phyloP scores from a whole-genome alignment of 1,140 invertebrate genomes.

The Platorchestia sp. region DNA sequence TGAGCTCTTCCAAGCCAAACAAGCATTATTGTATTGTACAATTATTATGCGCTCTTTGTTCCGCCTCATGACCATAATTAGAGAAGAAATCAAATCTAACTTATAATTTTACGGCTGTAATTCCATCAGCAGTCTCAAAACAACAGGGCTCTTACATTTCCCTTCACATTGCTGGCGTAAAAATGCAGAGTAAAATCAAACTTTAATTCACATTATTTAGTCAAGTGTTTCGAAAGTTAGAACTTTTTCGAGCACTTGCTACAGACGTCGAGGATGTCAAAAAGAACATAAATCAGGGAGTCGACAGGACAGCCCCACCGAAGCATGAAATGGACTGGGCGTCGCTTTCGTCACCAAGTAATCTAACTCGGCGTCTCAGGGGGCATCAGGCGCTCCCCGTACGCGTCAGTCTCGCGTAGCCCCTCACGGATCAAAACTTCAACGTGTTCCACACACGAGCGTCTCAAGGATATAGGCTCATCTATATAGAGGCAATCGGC shows the following conservation, averaged over 20 bases:
- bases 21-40: too few species aligned
- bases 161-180: not conserved
- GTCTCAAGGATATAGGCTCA: not conserved
- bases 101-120: too few species aligned
- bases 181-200: not conserved
- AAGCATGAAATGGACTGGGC: slow-evolving; percentile 43
- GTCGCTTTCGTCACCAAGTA: slow-evolving; percentile 27
- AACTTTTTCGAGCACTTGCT: not conserved
- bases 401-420: not conserved
- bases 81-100: too few species aligned
- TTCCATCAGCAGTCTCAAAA: too few species aligned
- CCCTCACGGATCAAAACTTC: not conserved
- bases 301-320: slow-evolving; percentile 9
- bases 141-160: too few species aligned
- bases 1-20: too few species aligned
- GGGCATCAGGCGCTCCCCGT: not conserved
- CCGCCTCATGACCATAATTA: too few species aligned
- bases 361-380: slow-evolving; percentile 42
- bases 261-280: not conserved
- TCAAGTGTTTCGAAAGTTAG: too few species aligned
- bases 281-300: not conserved
- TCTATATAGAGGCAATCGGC: not conserved
- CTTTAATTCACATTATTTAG: not conserved
- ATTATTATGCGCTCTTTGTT: too few species aligned
- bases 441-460: not conserved